phyloP scores from a whole-genome alignment of 2,113 vertebrate species.

The Xenopus laevis region DNA sequence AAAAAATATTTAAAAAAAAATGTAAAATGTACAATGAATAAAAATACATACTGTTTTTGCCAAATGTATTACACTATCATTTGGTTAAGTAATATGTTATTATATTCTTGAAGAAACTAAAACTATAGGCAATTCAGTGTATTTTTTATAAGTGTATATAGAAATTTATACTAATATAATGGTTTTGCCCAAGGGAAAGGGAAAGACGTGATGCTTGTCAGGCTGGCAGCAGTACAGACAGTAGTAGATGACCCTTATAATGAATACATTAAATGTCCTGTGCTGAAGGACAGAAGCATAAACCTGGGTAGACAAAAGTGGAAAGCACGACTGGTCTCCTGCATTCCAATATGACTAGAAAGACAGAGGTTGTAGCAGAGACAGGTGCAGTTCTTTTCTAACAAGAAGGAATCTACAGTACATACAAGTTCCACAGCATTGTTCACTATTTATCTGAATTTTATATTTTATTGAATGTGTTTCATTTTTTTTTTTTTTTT shows the following conservation, averaged over 20 bases:
- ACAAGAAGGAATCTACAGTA: conserved; percentile 36
- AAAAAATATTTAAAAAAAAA: too few species aligned
- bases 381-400: conserved; percentile 31
- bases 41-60: too few species aligned
- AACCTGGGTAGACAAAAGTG: conserved; percentile 40
- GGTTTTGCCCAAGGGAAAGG: conserved; percentile 35
- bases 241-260: conserved; percentile 44
- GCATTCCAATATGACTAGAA: conserved; percentile 39
- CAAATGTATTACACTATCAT: too few species aligned
- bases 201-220: conserved; percentile 36
- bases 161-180: conserved; percentile 35
- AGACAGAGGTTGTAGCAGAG: conserved; percentile 34
- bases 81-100: too few species aligned
- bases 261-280: conserved; percentile 43
- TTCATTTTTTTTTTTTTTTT: conserved; percentile 50
- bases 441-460: conserved; percentile 40
- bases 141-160: conserved; percentile 30
- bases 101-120: too few species aligned
- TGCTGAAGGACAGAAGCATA: conserved; percentile 46
- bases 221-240: conserved; percentile 37
- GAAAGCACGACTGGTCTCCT: conserved; percentile 25
- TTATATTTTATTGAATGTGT: conserved; percentile 48
- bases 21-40: too few species aligned
- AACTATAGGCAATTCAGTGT: too few species aligned
- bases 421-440: conserved; percentile 33